A percentile compares a stretch with the other conserved stretches of the same genome.
These are phyloP conservation scores for Lasioglossum leucozonium DNA, from an alignment of 2,888 invertebrate genomes.

Conservation along the genomic window DNA sequence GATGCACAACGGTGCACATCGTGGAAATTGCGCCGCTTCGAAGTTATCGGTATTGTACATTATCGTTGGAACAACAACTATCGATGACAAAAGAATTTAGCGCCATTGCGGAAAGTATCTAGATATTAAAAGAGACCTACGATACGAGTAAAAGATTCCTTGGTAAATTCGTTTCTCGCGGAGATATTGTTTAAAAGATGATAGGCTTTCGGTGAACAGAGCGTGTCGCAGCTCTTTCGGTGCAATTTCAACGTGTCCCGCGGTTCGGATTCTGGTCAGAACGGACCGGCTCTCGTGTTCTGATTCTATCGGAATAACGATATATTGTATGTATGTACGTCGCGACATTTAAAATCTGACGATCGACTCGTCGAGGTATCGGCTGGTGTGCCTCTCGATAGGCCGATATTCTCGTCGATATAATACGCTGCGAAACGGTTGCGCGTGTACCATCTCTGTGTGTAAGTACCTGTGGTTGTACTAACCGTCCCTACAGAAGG, in stretches of 20 bases:
- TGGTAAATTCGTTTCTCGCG: background rate
- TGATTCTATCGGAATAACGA: background rate
- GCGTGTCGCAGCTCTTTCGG: background rate
- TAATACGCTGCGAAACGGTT: background rate
- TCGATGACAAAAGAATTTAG: background rate
- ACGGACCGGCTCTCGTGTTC: background rate
- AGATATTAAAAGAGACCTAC: background rate
- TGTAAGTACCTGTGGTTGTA: background rate
- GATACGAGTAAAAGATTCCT: background rate
- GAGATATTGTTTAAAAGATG: background rate
- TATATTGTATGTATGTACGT: background rate
- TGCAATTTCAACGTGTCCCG: background rate
- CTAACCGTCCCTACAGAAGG: conserved; percentile 47
- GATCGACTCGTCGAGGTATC: background rate
- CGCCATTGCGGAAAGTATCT: background rate
- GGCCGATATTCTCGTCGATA: background rate
- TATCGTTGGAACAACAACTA: background rate
- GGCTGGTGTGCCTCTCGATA: background rate
- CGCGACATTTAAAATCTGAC: background rate
- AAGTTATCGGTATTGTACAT: no score
- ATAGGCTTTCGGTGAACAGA: background rate
- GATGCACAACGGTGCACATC: background rate
- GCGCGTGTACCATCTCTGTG: background rate
- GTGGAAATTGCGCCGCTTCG: background rate
- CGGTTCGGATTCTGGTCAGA: background rate